Base-by-base conservation (phyloP, 2,888 invertebrate genomes). In the Watsonalla cultraria region DNA sequence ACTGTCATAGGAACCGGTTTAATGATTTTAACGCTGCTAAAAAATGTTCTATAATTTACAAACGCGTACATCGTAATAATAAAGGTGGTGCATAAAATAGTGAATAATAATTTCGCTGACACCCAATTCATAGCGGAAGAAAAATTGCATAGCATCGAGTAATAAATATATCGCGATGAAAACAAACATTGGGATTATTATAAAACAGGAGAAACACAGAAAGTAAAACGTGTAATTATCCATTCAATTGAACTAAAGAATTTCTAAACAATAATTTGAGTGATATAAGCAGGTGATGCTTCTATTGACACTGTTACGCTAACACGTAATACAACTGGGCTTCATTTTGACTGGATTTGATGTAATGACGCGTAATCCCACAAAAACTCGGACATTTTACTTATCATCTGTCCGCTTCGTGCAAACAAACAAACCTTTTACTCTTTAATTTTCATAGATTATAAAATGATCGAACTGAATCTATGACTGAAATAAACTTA, bases 61-160 rank as follows among this genome's bases (percentile, higher is more conserved):
- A 7, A 42, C 11, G 42, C 11, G 8, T 42, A 42, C 42, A 42
- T 11, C 11, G 13, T 48, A 37, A 35, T 37, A 24, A 24, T 46
- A 5, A 46, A 46, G 0, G 24, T 46, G 46, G 46, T 37, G 37
- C 8, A 37, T 35, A 48, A 48, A 13, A 48, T 34, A 13, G 34
- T 37, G 37, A 37, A 37, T 37, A 37, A 48, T 34, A 35, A 35
- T 48, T 14, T 48, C 7, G 13, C 8, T 35, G 47, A 48, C 47
- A 48, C 47, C 8, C 47, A 48, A 48, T 48, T 48, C 47, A 48
- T 48, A 13, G 35, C n/a, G 13, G 35, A 34, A 34, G 47, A 48
- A 13, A 35, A 7, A 48, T 48, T 48, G 35, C 47, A 48, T 48
- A 48, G 13, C 7, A 9, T 11, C 7, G 47, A 11, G 34, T 33